phyloP scores from a whole-genome alignment of 2,113 vertebrate genomes.

The Urocynchramus pylzowi region DNA sequence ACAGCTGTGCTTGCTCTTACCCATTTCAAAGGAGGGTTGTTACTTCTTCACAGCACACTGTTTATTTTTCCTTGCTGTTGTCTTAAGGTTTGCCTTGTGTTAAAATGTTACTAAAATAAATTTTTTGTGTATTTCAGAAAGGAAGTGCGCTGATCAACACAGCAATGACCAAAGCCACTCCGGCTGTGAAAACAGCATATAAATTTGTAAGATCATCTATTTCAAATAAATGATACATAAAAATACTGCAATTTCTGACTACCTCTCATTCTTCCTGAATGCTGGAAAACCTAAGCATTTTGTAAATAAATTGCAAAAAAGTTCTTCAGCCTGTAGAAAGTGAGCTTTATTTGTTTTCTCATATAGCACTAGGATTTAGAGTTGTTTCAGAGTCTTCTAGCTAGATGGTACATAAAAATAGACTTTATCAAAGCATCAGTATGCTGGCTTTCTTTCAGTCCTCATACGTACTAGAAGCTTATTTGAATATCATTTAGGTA shows the following conservation, averaged over 20 bases:
- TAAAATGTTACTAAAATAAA: not conserved
- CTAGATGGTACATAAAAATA: not conserved
- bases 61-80: not conserved
- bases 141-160: conserved; percentile 89
- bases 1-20: conserved; percentile 41
- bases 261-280: not conserved
- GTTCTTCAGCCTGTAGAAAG: not conserved
- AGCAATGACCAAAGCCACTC: conserved; percentile 90
- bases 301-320: not conserved
- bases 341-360: not conserved
- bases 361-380: not conserved
- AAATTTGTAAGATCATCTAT: conserved; percentile 78
- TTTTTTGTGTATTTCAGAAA: conserved; percentile 77
- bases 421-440: not conserved
- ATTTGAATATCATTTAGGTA: not conserved
- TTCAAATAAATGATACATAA: not conserved
- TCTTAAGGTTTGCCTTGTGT: not conserved
- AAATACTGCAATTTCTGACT: not conserved
- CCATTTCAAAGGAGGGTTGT: not conserved
- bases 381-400: not conserved
- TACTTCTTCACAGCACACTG: not conserved
- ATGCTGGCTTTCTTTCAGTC: not conserved
- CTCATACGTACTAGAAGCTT: not conserved
- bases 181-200: conserved; percentile 79
- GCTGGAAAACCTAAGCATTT: not conserved